Base-by-base conservation (phyloP, 2,113 vertebrate species). In the Pogonocichla stellata region DNA sequence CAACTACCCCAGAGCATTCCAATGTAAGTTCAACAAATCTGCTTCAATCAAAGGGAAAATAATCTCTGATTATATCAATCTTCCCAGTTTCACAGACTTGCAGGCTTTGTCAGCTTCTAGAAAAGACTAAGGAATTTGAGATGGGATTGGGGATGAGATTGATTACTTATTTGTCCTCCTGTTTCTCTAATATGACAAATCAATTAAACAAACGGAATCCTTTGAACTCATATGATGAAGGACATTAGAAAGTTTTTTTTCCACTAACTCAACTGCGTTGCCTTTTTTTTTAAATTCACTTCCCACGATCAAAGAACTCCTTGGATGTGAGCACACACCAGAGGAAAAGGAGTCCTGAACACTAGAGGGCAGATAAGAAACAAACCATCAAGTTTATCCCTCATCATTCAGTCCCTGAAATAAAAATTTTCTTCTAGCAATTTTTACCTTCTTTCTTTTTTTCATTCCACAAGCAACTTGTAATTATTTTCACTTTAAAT, bases 281-380 rank as follows among this genome's bases (percentile, higher is more conserved):
- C 6, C 5, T 19, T 83, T 65, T 13, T 14, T 77, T 85, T 53
- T 45, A 33, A 3, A 18, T 53, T 42, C 14, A 23, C 9, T 88
- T 85, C 10, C 3, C 22, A 1, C 1, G 0, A 8, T 48, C 38
- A 50, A 22, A 64, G 3, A 62, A 45, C 33, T 34, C 42, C 20
- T 61, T 79, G 50, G 58, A 82, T 23, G 33, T 5, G 14, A 57
- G 11, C 12, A 57, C 0, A 0, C 19, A 64, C 33, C 31, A 80
- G 36, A 75, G 34, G 19, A 89, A 31, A 82, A 79, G 3, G 45
- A 2, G 11, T 72, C 81, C 80, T 88, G 64, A 91, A 95, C 91
- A 70, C 86, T 89, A 85, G 91, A 92, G 87, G 80, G 89, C 89
- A 97, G 78, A 82, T 81, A 26, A 45, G 74, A 96, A 94, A 88